A percentile compares a stretch with the other conserved stretches of the same genome.
phyloP scores from a whole-genome alignment of 1,140 invertebrate genomes.

The Drosophila serrata region DNA sequence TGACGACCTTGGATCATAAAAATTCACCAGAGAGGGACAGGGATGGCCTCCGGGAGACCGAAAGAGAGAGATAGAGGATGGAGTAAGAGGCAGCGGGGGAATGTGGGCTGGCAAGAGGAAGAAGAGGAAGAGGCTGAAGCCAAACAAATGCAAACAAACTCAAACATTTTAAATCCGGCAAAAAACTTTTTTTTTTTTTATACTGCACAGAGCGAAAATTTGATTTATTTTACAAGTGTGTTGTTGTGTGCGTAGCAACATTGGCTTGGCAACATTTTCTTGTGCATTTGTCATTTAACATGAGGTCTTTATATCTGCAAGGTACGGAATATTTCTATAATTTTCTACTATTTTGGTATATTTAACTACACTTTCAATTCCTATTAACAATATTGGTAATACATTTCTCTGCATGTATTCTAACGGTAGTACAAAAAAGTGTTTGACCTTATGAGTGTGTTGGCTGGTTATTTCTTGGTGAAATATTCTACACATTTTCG shows the following conservation, averaged over 20 bases:
- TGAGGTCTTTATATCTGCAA: background rate
- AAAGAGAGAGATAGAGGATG: background rate
- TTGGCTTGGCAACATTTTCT: background rate
- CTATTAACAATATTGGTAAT: background rate
- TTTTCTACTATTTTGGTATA: background rate
- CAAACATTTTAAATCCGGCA: slow-evolving; percentile 40
- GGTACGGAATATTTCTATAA: background rate
- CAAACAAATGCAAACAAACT: slow-evolving; percentile 75
- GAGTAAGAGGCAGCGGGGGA: slow-evolving; percentile 1
- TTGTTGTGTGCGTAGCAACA: background rate
- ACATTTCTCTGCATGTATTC: background rate
- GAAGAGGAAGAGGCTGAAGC: slow-evolving; percentile 42
- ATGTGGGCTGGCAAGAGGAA: slow-evolving; percentile 8
- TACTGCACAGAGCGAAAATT: slow-evolving; percentile 3
- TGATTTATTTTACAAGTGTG: background rate
- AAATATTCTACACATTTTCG: slow-evolving; percentile 56
- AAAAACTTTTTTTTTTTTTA: slow-evolving; percentile 10
- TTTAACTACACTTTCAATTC: background rate
- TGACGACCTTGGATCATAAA: slow-evolving; percentile 83
- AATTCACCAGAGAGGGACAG: slow-evolving; percentile 32
- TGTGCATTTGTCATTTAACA: background rate
- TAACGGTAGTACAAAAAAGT: slow-evolving; percentile 7
- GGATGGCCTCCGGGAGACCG: slow-evolving; percentile 7
- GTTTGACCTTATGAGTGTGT: slow-evolving; percentile 2
- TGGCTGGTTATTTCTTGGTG: slow-evolving; percentile 5